These are phyloP conservation scores for Byasa hedistus DNA, from an alignment of 2,888 invertebrate genomes.

Conservation along the genomic window DNA sequence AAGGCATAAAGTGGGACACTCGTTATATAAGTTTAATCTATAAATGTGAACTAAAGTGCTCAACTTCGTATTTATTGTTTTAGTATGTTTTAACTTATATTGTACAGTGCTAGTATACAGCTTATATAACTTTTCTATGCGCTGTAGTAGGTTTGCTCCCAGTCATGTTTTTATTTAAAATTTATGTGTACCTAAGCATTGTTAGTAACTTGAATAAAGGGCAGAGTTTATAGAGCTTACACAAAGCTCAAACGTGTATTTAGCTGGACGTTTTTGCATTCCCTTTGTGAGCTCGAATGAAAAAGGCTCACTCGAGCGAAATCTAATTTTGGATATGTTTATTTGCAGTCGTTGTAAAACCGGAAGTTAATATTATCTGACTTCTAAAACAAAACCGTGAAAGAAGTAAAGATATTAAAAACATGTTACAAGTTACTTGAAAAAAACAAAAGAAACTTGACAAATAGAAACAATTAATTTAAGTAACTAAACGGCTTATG, in stretches of 20 bases:
- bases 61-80: not conserved
- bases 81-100: not conserved
- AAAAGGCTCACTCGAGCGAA: not conserved
- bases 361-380: not conserved
- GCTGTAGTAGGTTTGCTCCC: not conserved
- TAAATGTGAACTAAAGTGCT: not conserved
- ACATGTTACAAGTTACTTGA: too few relatives aligned
- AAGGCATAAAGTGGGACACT: constrained; percentile 15
- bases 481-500: too few relatives aligned
- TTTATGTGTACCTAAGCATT: not conserved
- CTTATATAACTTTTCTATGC: not conserved
- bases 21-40: constrained; percentile 11
- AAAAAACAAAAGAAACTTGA: too few relatives aligned
- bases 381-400: not conserved
- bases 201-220: constrained; percentile 1
- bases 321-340: not conserved
- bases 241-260: not conserved
- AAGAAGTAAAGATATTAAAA: not conserved
- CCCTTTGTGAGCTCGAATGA: not conserved
- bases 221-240: constrained; percentile 1
- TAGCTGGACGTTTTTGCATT: constrained; percentile 1
- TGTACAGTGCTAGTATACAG: too few relatives aligned
- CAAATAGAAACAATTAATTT: too few relatives aligned
- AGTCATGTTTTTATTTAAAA: too few relatives aligned
- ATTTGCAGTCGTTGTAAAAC: not conserved